A percentile compares a stretch with the other conserved stretches of the same genome.
Conservation (phyloP, 2,888 invertebrate species). For the Agrenia bidenticulata region DNA sequence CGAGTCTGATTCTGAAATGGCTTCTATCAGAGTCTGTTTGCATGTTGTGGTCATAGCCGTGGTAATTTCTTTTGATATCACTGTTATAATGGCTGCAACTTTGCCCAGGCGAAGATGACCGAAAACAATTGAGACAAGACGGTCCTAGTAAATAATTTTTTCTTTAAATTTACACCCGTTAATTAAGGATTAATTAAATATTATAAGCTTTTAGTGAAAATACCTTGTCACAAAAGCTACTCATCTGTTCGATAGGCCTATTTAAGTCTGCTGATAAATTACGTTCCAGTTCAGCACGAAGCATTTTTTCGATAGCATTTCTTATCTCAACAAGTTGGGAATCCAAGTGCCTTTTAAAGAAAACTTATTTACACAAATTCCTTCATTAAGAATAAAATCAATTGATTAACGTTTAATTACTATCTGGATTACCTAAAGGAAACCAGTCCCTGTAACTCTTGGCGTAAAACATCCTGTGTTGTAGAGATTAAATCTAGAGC, state of each 20-base stretch:
- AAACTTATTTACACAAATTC: background rate
- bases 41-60: conserved; percentile 52
- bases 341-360: conserved; percentile 73
- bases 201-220: no score
- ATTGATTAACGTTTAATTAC: background rate
- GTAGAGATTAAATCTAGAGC: conserved; percentile 95
- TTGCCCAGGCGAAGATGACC: conserved; percentile 58
- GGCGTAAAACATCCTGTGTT: conserved; percentile 88
- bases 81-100: conserved; percentile 50
- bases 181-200: background rate
- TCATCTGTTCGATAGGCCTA: conserved; percentile 68
- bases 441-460: conserved; percentile 87
- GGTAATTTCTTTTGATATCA: conserved; percentile 50
- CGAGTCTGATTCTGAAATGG: conserved; percentile 51
- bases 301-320: conserved; percentile 93
- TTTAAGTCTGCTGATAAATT: conserved; percentile 89
- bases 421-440: conserved; percentile 74
- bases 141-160: conserved; percentile 55
- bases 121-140: conserved; percentile 58
- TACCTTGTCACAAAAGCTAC: conserved; percentile 66
- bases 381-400: no score
- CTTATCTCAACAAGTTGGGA: conserved; percentile 95
- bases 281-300: conserved; percentile 89
- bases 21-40: conserved; percentile 52
- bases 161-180: background rate